Base-by-base conservation (phyloP, 2,113 vertebrate genomes). In the Sinocyclocheilus rhinocerous region DNA sequence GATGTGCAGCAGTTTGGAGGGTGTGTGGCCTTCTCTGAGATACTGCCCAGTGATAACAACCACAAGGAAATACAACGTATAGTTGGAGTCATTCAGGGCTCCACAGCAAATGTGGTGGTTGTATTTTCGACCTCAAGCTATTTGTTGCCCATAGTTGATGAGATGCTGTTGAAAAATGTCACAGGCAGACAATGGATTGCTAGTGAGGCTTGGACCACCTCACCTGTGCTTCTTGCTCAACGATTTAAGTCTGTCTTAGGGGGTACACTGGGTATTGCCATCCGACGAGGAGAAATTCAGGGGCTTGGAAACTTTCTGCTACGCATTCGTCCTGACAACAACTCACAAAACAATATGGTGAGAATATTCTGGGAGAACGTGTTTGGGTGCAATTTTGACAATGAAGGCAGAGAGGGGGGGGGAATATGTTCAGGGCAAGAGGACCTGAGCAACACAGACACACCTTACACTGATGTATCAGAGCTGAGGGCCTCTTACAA, bases 221-320 rank as follows among this genome's bases (percentile, higher is more conserved):
- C 88, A 0, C 81, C 90, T 91, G 33, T 89, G 88, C 0, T 92
- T 90, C 59, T 63, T 94, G 33, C 88, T 1, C 84, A 70, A 0
- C 84, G 48, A 18, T 79, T 93, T 39, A 89, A 91, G 39, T 91
- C 91, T 1, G 93, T 91, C 78, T 84, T 94, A 39, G 73, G 85
- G n/a, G 94, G 94, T 11, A 92, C 93, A 2, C 85, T 94, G 55
- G 93, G 93, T 1, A 91, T 94, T 20, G 92, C 93, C 11, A 92
- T 94, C 22, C 91, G 92, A 22, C 88, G 88, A 48, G 93, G 93
- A 76, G 91, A 93, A 73, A 93, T 94, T 72, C 80, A 89, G 67
- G 91, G 91, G 2, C 87, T 94, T n/a, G 82, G 33, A n/a, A 86
- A 93, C 1, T 94, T 92, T 81, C 86, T 95, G 4, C 72, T 90